These are phyloP conservation scores for Drosophila pachea DNA, from an alignment of 1,140 invertebrate genomes.

Conservation along the genomic window DNA sequence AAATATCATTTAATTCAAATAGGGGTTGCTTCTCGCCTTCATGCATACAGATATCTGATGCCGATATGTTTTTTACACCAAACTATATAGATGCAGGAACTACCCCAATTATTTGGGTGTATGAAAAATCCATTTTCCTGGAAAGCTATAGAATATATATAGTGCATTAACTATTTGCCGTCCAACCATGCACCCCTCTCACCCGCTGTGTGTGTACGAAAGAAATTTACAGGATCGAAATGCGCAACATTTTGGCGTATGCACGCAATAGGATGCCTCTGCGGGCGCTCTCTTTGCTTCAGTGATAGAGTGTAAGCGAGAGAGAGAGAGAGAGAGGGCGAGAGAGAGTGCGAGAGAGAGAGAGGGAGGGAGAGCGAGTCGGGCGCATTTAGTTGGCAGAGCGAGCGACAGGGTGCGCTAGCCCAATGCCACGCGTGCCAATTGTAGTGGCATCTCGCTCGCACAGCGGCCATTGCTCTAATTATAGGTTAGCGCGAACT, in stretches of 20 bases:
- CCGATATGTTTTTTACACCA: too few relatives aligned
- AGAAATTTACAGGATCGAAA: constrained; percentile 15
- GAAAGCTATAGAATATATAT: too few relatives aligned
- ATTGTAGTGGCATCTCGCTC: constrained; percentile 41
- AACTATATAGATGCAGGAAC: too few relatives aligned
- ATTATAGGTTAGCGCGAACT: constrained; percentile 71
- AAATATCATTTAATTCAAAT: too few relatives aligned
- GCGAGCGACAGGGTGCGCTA: constrained; percentile 34
- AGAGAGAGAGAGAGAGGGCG: too few relatives aligned
- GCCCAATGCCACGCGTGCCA: constrained; percentile 25
- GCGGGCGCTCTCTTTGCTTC: constrained; percentile 3
- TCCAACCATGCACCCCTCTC: background rate
- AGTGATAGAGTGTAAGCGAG: background rate
- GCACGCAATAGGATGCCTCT: constrained; percentile 40
- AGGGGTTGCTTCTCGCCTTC: too few relatives aligned
- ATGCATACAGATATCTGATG: too few relatives aligned
- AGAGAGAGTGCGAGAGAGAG: too few relatives aligned
- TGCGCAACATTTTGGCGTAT: constrained; percentile 34
- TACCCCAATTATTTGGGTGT: too few relatives aligned
- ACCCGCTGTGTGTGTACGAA: background rate
- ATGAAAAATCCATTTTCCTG: too few relatives aligned
- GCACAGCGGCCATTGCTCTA: constrained; percentile 78
- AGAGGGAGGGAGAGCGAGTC: too few relatives aligned
- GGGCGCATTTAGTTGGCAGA: background rate
- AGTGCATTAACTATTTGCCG: background rate